Conservation (phyloP, 2,113 vertebrate genomes). For the Bagarius yarrelli region DNA sequence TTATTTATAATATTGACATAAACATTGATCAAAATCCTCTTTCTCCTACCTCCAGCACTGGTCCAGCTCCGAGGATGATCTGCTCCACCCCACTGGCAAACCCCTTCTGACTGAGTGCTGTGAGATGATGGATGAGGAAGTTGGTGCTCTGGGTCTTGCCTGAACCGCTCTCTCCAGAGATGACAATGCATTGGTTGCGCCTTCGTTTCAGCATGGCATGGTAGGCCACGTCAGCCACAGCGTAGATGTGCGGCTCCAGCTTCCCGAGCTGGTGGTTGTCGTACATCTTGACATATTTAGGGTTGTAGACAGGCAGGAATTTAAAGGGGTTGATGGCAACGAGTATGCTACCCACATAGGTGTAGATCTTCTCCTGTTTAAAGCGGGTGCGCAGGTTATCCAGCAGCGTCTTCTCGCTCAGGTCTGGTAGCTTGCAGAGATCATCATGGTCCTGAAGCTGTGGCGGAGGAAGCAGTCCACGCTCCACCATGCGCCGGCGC, state of each 20-base stretch:
- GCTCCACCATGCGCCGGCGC: slow-evolving; percentile 88
- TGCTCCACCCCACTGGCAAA: slow-evolving; percentile 98
- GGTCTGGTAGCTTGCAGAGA: slow-evolving; percentile 85
- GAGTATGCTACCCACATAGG: slow-evolving; percentile 95
- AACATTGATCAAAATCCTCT: not conserved
- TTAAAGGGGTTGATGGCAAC: slow-evolving; percentile 98
- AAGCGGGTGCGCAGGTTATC: slow-evolving; percentile 94
- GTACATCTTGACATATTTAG: slow-evolving; percentile 98
- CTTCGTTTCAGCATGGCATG: slow-evolving; percentile 94
- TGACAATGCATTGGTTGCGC: slow-evolving; percentile 95
- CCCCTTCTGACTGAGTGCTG: slow-evolving; percentile 96
- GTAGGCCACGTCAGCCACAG: slow-evolving; percentile 95
- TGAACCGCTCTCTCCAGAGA: slow-evolving; percentile 96
- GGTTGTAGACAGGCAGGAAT: slow-evolving; percentile 98
- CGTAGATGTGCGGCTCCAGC: slow-evolving; percentile 95
- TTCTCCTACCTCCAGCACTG: slow-evolving; percentile 91
- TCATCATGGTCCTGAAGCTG: slow-evolving; percentile 89
- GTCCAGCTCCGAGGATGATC: slow-evolving; percentile 97
- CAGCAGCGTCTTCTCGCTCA: slow-evolving; percentile 93
- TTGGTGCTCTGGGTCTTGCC: slow-evolving; percentile 99
- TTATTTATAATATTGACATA: too few species aligned
- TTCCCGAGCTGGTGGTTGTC: slow-evolving; percentile 94
- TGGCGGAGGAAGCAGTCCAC: slow-evolving; percentile 90
- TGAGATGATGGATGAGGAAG: slow-evolving; percentile 98
- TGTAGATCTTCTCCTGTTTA: slow-evolving; percentile 97